Evolutionary conservation across 2,113 vertebrate genomes (phyloP).

Genomic region (Egretta garzetta): DNA sequence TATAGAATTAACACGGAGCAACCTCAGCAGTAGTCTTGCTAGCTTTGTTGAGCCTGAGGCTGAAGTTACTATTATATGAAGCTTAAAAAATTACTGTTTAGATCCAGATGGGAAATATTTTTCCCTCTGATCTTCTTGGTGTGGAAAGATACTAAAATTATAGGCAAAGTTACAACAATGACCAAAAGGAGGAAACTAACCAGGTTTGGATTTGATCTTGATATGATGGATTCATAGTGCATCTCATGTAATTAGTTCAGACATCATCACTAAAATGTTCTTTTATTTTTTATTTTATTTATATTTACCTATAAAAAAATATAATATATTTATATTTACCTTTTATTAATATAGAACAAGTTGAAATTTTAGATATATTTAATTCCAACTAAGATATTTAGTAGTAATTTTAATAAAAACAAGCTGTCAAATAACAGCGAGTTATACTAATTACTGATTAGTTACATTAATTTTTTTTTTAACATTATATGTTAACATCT

Average conservation of each 20-base stretch:
- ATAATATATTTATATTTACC: no score
- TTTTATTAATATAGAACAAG: neutral
- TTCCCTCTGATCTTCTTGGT: neutral
- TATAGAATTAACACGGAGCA: constrained; percentile 17
- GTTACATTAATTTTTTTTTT: neutral
- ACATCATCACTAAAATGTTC: neutral
- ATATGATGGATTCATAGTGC: neutral
- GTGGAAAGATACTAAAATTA: neutral
- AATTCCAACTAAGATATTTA: neutral
- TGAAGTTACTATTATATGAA: neutral
- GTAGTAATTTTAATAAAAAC: neutral
- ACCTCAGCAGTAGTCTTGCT: neutral
- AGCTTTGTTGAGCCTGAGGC: neutral
- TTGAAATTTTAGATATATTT: neutral
- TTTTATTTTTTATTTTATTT: no score
- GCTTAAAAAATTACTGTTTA: neutral
- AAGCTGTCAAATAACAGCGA: neutral
- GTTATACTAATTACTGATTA: neutral
- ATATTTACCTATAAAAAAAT: no score
- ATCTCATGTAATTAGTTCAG: neutral
- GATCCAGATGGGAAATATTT: neutral
- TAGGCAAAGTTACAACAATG: neutral
- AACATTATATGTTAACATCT: neutral
- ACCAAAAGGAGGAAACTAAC: neutral
- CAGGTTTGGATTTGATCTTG: neutral